Base-by-base conservation (phyloP, 2,888 invertebrate genomes). In the Endotricha flammealis region DNA sequence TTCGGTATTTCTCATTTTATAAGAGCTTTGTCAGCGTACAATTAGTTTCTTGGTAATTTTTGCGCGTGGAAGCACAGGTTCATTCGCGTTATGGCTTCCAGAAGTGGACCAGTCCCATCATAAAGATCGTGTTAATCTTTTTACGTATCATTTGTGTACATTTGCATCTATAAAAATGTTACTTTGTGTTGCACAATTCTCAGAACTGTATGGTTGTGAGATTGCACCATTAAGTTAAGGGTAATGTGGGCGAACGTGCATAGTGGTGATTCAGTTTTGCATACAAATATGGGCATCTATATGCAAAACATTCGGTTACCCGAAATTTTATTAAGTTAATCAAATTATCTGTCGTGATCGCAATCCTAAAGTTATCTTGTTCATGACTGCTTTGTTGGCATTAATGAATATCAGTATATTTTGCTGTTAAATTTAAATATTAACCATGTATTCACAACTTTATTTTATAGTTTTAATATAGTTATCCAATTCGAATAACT, bases 91-190 rank as follows among this genome's bases (percentile, higher is more conserved):
- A 16, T 16, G 16, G 3, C 16, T 4, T 16, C n/a, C n/a, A n/a
- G n/a, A n/a, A 16, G 16, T 16, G 4, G 8, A 2, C 12, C 16
- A 13, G 14, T 33, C 32, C 7, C 32, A 7, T 20, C 20, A 25
- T 33, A 33, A 33, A 33, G 32, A 14, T 25, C 25, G n/a, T 17
- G 25, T 33, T 33, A 25, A 25, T 33, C 32, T 33, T 10, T 33
- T 27, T 33, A 3, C 32, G 23, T 25, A 24, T 14, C 32, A 32
- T 33, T 25, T 33, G 25, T 16, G 11, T 16, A 25, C 32, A 33
- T 33, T 33, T 33, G 25, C 32, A 33, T 33, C 27, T 33, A 33
- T 33, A 33, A 32, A 32, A 33, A 33, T 33, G 32, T 33, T 33
- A 25, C 25, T 33, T 33, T 33, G 25, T 17, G 32, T 12, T 14